Evolutionary conservation across 23 tunicate genomes (phyloP), one percentile per base, ranked within the genome.

Genomic region (Styela plicata): DNA sequence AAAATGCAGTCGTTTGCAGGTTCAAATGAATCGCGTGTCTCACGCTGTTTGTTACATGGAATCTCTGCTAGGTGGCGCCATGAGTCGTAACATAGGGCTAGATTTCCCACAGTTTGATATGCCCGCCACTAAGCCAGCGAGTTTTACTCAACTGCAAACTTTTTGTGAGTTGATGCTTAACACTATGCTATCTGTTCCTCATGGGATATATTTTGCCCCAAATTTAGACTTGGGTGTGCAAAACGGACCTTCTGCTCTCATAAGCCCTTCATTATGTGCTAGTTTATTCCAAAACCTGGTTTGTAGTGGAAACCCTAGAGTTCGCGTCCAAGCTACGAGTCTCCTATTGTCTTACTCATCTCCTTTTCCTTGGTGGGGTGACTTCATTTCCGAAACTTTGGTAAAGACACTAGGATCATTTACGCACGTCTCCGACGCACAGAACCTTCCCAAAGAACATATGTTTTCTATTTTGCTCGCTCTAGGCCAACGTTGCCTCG

Each of bases 401-500:
- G 81, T 73, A 31, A n/a, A 36, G 21, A 26, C 63, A 36, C 30
- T 76, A 24, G 33, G 19, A 65, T 18, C 27, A 16, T 18, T 0
- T 18, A 24, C 32, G 21, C 20, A 0, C n/a, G 0, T 32, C 23
- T 28, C 26, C 0, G 63, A 53, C 27, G 27, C 66, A 25, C 20
- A 24, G 31, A 22, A 52, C 13, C 36, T 5, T 21, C 18, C 81
- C 17, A 36, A 76, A 23, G 64, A 52, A 7, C 81, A 76, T 36
- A 52, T 76, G 24, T 52, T 76, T 0, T 76, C 64, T n/a, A 25
- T 36, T 52, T n/a, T 76, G 36, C 53, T 76, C 0, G 63, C 44
- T 19, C 66, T 76, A 13, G 81, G 81, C 32, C 81, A 76, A 44
- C 28, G 81, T 13, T 32, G 26, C n/a, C 66, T 76, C 18, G 81